Evolutionary conservation across 2,113 vertebrate genomes (phyloP), one percentile per base, ranked within the genome.

Genomic region (Promerops cafer): DNA sequence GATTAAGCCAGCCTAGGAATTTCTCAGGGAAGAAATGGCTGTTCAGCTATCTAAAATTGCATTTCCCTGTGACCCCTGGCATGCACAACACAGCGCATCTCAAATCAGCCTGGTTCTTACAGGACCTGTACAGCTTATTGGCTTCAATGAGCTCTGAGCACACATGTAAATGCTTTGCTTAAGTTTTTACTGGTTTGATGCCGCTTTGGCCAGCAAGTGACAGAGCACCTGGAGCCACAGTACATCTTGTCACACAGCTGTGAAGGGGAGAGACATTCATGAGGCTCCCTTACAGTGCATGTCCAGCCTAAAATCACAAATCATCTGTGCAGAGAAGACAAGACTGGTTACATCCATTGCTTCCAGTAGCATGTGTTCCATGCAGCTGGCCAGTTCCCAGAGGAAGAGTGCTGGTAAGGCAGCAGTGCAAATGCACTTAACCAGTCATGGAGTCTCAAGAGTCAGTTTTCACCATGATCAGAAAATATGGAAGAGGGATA

Each of bases 361-460:
- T 83, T 75, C 37, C 57, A 50, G 63, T 10, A 2, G 0, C 6
- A 1, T 44, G 11, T 70, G 81, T 31, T 64, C 40, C 31, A 5
- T 4, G 11, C 35, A 56, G n/a, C 71, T 59, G 39, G 18, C n/a
- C 42, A n/a, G 37, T 44, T 66, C 17, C 61, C 49, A 33, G 37
- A 78, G 40, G 76, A n/a, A 7, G 7, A 21, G 20, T 22, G 23
- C 37, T 57, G 44, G 4, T 71, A 26, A 17, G 31, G 45, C 56
- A 68, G 42, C 56, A 70, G 13, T 50, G 30, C 83, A 91, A 77
- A 40, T 17, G 16, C 15, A 5, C 33, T 35, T 70, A 13, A n/a
- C 2, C 3, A 1, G 6, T 53, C 6, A 1, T 17, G 39, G 31
- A 35, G 6, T 47, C 35, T 66, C 35, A 75, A 7, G 0, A 3